Evolutionary conservation across 2,113 vertebrate species (phyloP).

Genomic region (Lepisosteus oculatus): DNA sequence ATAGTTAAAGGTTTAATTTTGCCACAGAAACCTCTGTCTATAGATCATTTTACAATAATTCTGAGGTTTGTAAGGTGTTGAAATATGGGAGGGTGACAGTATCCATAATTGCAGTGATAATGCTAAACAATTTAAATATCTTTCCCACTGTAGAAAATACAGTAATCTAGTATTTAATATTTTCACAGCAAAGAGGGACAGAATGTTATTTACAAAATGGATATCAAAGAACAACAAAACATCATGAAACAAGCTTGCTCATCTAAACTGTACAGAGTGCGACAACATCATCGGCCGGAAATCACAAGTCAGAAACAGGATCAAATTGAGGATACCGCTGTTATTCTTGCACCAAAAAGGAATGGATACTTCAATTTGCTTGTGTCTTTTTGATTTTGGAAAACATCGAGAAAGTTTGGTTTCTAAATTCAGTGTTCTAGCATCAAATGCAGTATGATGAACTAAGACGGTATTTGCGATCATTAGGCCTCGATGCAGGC

Average conservation of each 20-base stretch:
- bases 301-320: not conserved
- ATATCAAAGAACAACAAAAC: constrained; percentile 9
- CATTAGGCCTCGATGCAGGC: too few relatives aligned
- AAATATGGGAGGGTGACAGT: not conserved
- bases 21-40: too few relatives aligned
- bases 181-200: constrained; percentile 15
- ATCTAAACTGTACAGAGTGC: not conserved
- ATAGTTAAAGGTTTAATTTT: not conserved
- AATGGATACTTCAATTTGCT: too few relatives aligned
- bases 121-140: not conserved
- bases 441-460: too few relatives aligned
- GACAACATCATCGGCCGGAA: not conserved
- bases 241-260: not conserved
- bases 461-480: too few relatives aligned
- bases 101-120: constrained; percentile 5
- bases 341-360: too few relatives aligned
- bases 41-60: not conserved
- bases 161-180: not conserved
- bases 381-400: constrained; percentile 26
- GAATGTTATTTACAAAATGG: constrained; percentile 15
- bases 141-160: constrained; percentile 5
- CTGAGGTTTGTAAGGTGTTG: not conserved
- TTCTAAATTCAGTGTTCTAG: too few relatives aligned
- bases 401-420: too few relatives aligned
- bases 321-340: not conserved